phyloP scores from a whole-genome alignment of 2,797 vertebrate species.

The Crenichthys baileyi region DNA sequence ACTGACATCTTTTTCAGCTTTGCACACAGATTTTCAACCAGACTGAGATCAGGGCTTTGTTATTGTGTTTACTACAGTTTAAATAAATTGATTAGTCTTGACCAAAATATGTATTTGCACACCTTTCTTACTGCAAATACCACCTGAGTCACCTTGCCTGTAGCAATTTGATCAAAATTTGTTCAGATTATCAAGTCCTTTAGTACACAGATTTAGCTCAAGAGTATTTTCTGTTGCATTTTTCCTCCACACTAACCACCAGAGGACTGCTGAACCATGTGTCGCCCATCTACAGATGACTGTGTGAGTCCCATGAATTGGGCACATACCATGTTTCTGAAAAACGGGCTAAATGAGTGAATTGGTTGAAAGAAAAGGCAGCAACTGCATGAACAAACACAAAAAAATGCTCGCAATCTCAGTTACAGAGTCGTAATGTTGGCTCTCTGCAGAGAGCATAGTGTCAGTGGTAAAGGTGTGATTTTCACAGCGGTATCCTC shows the following conservation, averaged over 20 bases:
- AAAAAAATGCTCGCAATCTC: slow-evolving; percentile 30
- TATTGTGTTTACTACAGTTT: not conserved
- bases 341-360: slow-evolving; percentile 41
- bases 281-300: slow-evolving; percentile 28
- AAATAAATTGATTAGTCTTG: not conserved
- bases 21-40: too few relatives aligned
- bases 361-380: slow-evolving; percentile 39
- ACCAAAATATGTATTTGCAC: not conserved
- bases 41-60: too few relatives aligned
- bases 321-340: slow-evolving; percentile 47
- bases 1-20: not conserved
- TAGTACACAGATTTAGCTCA: not conserved
- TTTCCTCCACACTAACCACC: slow-evolving; percentile 10
- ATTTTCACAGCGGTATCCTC: slow-evolving; percentile 68
- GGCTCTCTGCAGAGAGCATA: slow-evolving; percentile 56
- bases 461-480: slow-evolving; percentile 68
- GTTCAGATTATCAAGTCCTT: not conserved
- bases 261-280: slow-evolving; percentile 18
- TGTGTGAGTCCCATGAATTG: slow-evolving; percentile 47
- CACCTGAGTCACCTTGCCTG: slow-evolving; percentile 6
- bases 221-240: not conserved
- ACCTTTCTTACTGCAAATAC: not conserved
- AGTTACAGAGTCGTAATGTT: slow-evolving; percentile 34
- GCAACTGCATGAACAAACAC: slow-evolving; percentile 13
- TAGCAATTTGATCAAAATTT: not conserved